Evolutionary conservation across 2,888 invertebrate species (phyloP).

Genomic region (Rhamphomyia laevipes): DNA sequence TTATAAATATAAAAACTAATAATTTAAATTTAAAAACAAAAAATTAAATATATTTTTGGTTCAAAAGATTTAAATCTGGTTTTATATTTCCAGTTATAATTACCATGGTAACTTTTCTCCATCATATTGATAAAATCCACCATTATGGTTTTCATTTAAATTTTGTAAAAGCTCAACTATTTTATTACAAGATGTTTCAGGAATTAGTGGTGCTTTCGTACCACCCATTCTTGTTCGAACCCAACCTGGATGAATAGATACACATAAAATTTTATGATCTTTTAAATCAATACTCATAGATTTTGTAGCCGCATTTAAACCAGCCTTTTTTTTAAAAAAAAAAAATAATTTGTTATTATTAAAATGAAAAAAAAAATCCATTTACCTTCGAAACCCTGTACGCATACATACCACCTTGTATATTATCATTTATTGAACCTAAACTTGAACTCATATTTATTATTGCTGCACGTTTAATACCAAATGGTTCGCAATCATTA

Average conservation of each 20-base stretch:
- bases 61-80: too few relatives aligned
- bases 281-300: conserved; percentile 73
- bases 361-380: not conserved
- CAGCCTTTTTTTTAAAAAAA: conserved; percentile 58
- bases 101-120: conserved; percentile 66
- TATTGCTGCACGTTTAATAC: conserved; percentile 54
- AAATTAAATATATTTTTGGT: too few relatives aligned
- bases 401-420: conserved; percentile 67
- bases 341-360: not conserved
- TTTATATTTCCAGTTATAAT: too few relatives aligned
- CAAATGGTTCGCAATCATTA: conserved; percentile 43
- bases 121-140: conserved; percentile 67
- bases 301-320: conserved; percentile 75
- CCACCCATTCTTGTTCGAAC: conserved; percentile 87
- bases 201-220: conserved; percentile 58
- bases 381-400: conserved; percentile 78
- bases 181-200: conserved; percentile 51
- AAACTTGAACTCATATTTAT: conserved; percentile 75
- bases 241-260: conserved; percentile 81
- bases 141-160: conserved; percentile 54
- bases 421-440: conserved; percentile 65
- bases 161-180: conserved; percentile 54
- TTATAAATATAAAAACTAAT: too few relatives aligned
- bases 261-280: conserved; percentile 59
- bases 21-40: too few relatives aligned